phyloP scores from a whole-genome alignment of 1,140 invertebrate genomes.

The Drosophila ambigua region DNA sequence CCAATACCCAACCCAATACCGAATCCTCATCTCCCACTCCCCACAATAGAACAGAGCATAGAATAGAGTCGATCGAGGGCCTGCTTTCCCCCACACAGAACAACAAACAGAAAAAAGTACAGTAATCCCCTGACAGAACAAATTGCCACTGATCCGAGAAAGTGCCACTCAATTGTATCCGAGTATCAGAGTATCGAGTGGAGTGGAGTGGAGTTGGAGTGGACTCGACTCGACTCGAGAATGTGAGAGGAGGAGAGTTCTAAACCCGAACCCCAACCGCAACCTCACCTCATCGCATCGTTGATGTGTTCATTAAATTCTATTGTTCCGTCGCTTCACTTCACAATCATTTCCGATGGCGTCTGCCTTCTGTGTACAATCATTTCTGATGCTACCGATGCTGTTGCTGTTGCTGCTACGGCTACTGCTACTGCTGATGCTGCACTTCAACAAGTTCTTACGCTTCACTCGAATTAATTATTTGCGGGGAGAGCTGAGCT shows the following conservation, averaged over 20 bases:
- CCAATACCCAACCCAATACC: constrained; percentile 1
- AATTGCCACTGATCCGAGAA: constrained; percentile 26
- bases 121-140: constrained; percentile 29
- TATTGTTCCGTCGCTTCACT: constrained; percentile 18
- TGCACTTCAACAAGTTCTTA: constrained; percentile 6
- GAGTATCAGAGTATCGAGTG: background rate
- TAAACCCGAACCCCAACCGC: constrained; percentile 1
- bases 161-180: constrained; percentile 28
- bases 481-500: background rate
- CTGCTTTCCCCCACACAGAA: constrained; percentile 11
- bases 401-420: background rate
- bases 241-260: too few species aligned
- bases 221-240: too few species aligned
- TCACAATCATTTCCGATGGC: background rate
- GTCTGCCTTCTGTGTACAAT: background rate
- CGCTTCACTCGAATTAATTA: background rate
- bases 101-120: constrained; percentile 11
- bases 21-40: background rate
- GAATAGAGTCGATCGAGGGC: constrained; percentile 14
- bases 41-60: background rate
- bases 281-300: constrained; percentile 19
- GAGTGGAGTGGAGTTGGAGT: too few species aligned
- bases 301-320: constrained; percentile 40
- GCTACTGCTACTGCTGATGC: background rate
- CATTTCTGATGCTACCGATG: background rate